Conservation (phyloP, 2,797 vertebrate species). For the Hypotaenidia philippensis region DNA sequence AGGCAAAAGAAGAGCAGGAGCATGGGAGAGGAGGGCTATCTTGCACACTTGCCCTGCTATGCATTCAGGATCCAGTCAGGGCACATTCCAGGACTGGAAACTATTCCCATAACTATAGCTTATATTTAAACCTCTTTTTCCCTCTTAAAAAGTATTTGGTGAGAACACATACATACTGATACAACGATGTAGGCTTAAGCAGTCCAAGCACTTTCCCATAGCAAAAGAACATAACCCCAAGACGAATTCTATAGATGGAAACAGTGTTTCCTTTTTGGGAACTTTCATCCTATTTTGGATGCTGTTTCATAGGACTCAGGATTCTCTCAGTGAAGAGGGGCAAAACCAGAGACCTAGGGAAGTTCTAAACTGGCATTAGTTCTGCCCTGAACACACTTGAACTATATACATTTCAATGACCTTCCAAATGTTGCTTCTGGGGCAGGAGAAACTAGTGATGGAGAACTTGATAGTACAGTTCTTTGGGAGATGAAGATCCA, state of each 20-base stretch:
- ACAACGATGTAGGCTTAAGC: background rate
- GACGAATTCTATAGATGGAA: background rate
- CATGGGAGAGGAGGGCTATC: background rate
- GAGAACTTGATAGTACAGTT: background rate
- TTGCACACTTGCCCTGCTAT: background rate
- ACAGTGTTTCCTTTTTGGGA: background rate
- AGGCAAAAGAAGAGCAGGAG: background rate
- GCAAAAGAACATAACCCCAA: background rate
- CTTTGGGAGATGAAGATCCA: background rate
- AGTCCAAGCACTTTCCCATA: background rate
- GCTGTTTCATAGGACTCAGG: background rate
- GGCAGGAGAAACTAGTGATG: background rate
- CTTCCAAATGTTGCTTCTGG: background rate
- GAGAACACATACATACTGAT: background rate
- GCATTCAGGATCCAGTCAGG: background rate
- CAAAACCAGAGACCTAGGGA: background rate
- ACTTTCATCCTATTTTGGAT: background rate
- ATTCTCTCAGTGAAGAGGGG: background rate
- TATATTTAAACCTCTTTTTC: background rate
- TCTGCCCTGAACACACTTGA: background rate
- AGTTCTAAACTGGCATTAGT: background rate
- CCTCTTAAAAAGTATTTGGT: background rate
- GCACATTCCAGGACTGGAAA: slow-evolving; percentile 1
- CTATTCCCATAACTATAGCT: background rate
- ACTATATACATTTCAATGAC: background rate